A percentile compares a stretch with the other conserved stretches of the same genome.
Evolutionary conservation across 2,797 vertebrate species (phyloP).

Genomic region (Cuniculus paca): DNA sequence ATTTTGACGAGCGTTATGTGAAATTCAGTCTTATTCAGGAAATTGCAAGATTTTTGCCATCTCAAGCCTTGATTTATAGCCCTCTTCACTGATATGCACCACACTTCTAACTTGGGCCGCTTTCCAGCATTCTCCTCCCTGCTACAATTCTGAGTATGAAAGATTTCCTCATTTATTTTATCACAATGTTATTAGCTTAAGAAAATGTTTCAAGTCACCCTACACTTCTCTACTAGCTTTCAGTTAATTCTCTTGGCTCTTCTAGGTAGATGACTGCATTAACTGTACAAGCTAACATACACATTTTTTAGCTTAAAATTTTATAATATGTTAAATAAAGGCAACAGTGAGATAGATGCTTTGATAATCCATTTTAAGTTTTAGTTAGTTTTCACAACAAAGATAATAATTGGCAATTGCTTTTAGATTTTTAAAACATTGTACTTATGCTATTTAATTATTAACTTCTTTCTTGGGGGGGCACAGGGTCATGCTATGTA

Average conservation of each 20-base stretch:
- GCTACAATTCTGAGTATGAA: neutral
- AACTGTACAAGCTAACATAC: neutral
- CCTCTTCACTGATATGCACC: neutral
- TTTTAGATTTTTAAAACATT: neutral
- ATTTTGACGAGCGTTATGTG: neutral
- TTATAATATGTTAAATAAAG: neutral
- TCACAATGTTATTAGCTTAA: neutral
- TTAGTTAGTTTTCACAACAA: neutral
- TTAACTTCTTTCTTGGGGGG: neutral
- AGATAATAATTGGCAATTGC: neutral
- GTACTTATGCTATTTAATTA: neutral
- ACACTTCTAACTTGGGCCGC: neutral
- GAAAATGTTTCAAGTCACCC: neutral
- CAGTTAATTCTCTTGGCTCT: conserved; percentile 1
- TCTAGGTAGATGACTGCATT: neutral
- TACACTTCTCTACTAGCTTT: neutral
- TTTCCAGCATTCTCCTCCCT: neutral
- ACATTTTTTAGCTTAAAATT: conserved; percentile 22
- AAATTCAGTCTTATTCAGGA: conserved; percentile 17
- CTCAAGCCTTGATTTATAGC: neutral
- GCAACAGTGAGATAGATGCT: neutral
- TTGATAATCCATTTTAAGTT: neutral
- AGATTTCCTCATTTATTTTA: neutral
- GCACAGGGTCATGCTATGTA: neutral
- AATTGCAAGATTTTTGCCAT: neutral